phyloP scores from a whole-genome alignment of 2,888 invertebrate genomes.

The Cremastinae sp. region DNA sequence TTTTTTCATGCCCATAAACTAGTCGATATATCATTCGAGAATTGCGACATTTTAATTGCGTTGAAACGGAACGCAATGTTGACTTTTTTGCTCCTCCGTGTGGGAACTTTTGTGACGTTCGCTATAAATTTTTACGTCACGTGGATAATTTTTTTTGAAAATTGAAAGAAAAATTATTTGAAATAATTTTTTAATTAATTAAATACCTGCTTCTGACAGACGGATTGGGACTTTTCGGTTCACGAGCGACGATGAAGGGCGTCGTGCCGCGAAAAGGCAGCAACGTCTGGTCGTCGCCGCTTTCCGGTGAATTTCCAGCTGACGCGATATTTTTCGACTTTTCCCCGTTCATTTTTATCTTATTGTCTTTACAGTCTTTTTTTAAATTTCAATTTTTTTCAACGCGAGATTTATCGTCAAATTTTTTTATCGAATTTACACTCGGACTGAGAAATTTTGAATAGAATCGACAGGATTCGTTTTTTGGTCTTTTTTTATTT shows the following conservation, averaged over 20 bases:
- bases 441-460: too few relatives aligned
- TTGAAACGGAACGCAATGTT: too few relatives aligned
- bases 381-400: slow-evolving; percentile 17
- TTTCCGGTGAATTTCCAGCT: slow-evolving; percentile 61
- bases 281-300: slow-evolving; percentile 71
- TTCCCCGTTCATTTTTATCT: slow-evolving; percentile 65
- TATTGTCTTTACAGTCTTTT: not conserved
- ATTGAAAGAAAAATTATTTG: slow-evolving; percentile 28
- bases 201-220: slow-evolving; percentile 73
- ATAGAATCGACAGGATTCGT: too few relatives aligned
- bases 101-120: too few relatives aligned
- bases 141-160: too few relatives aligned
- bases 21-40: slow-evolving; percentile 57
- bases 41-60: too few relatives aligned
- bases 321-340: slow-evolving; percentile 51
- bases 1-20: slow-evolving; percentile 36
- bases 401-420: not conserved
- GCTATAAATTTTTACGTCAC: not conserved
- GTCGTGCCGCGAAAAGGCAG: slow-evolving; percentile 64
- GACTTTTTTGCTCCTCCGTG: too few relatives aligned
- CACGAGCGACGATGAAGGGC: slow-evolving; percentile 67
- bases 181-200: not conserved
- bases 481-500: too few relatives aligned
- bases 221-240: slow-evolving; percentile 67
- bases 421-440: not conserved